Conservation (phyloP, 2,888 invertebrate species). For the Drosophila atripex region DNA sequence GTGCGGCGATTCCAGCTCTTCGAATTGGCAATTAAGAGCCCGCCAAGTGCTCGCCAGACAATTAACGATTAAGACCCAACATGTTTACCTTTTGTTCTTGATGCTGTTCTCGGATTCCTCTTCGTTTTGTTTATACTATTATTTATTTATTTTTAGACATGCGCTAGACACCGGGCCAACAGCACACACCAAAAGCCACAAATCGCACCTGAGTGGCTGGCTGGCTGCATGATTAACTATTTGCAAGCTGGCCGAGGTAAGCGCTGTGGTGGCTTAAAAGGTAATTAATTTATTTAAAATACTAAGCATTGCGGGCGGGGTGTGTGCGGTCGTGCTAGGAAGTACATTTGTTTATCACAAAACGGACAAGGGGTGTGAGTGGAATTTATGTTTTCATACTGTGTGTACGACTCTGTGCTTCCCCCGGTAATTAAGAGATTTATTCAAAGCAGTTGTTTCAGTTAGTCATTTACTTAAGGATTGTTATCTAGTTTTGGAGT, state of each 20-base stretch:
- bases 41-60: conserved; percentile 73
- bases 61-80: conserved; percentile 48
- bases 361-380: background rate
- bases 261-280: conserved; percentile 57
- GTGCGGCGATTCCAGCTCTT: conserved; percentile 5
- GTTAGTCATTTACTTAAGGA: background rate
- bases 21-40: conserved; percentile 68
- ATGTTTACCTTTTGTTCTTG: conserved; percentile 39
- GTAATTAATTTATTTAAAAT: conserved; percentile 60
- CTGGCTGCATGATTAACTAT: conserved; percentile 41
- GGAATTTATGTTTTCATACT: background rate
- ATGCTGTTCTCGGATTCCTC: conserved; percentile 23
- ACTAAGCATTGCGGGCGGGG: background rate
- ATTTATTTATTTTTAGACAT: conserved; percentile 67
- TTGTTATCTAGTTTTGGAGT: background rate
- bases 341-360: conserved; percentile 6
- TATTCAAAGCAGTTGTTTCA: background rate
- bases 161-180: conserved; percentile 50
- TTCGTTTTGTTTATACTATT: conserved; percentile 17
- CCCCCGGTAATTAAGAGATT: background rate
- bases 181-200: conserved; percentile 7
- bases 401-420: background rate
- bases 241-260: conserved; percentile 20
- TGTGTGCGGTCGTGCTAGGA: conserved; percentile 14
- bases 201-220: conserved; percentile 22